Evolutionary conservation across 2,113 vertebrate genomes (phyloP).

Genomic region (Xyliphius kryptos): DNA sequence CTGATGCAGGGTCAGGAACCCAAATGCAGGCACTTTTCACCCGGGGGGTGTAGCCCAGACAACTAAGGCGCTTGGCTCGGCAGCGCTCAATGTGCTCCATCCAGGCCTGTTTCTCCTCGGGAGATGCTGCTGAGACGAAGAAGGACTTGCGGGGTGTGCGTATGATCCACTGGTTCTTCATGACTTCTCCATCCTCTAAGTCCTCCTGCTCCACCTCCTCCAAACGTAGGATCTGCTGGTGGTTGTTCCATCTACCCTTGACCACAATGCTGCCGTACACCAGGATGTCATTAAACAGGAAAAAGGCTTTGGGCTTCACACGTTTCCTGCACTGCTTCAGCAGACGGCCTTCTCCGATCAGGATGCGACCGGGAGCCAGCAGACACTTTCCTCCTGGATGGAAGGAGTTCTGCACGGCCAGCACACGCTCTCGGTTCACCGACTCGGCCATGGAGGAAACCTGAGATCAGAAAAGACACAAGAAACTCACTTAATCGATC

Average conservation of each 20-base stretch:
- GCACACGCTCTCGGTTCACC: conserved; percentile 74
- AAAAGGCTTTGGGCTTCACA: conserved; percentile 76
- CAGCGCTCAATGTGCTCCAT: conserved; percentile 79
- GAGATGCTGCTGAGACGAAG: conserved; percentile 72
- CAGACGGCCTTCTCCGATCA: conserved; percentile 82
- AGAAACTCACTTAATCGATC: too few relatives aligned
- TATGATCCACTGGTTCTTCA: conserved; percentile 87
- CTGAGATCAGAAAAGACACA: too few relatives aligned
- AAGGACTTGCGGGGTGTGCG: conserved; percentile 87
- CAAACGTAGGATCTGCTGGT: conserved; percentile 77
- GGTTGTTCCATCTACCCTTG: conserved; percentile 70
- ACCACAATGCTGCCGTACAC: conserved; percentile 81
- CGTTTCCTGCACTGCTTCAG: conserved; percentile 80
- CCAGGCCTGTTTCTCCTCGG: conserved; percentile 79
- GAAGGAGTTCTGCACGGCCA: conserved; percentile 75
- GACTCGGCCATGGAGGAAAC: background rate
- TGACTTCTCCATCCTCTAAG: conserved; percentile 65
- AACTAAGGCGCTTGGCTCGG: conserved; percentile 56
- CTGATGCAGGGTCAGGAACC: conserved; percentile 77
- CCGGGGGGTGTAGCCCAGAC: conserved; percentile 23
- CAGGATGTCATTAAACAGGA: conserved; percentile 86
- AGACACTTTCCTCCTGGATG: conserved; percentile 64
- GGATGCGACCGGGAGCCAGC: conserved; percentile 66
- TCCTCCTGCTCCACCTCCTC: conserved; percentile 77
- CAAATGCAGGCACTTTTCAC: conserved; percentile 65